Base-by-base conservation (phyloP, 2,888 invertebrate genomes). In the Periphyllus acericola region DNA sequence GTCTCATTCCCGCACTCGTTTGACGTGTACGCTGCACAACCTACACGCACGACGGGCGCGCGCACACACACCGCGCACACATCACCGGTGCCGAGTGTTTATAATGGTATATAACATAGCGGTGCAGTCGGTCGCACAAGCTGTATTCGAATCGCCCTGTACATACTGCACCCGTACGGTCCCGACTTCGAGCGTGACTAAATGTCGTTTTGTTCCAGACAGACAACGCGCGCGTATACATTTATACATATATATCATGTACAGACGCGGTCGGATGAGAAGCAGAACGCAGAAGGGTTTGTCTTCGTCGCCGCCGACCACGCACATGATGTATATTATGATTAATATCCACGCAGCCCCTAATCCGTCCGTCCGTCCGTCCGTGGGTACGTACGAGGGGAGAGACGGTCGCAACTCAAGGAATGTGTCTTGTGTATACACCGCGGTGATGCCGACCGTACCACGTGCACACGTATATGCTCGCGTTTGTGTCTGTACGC, bases 161-260 rank as follows among this genome's bases (percentile, higher is more conserved):
- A 21, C n/a, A 25, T 6, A 3, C 29, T 32, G 34, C 34, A n/a
- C 72, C 29, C 34, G 34, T 29, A 68, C 9, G n/a, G 21, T n/a
- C 19, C 2, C 46, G n/a, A 71, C 46, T 9, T 36, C 19, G 83
- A 78, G 71, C 85, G 85, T 86, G 85, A 86, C 79, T 46, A 71
- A 86, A 86, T 71, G 85, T 71, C 85, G 52, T 78, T 78, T 86
- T 79, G 71, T 71, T 79, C 29, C 46, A 71, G 81, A 82, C 46
- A 71, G 81, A 82, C 81, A 17, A 29, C 29, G 40, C 21, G 6
- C 32, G 29, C n/a, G n/a, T n/a, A n/a, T n/a, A n/a, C n/a, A n/a
- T n/a, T n/a, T n/a, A n/a, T n/a, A n/a, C n/a, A n/a, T n/a, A n/a
- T n/a, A n/a, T n/a, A n/a, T n/a, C n/a, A n/a, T n/a, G n/a, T n/a